Evolutionary conservation across 2,888 invertebrate genomes (phyloP).

Genomic region (Xestobium rufovillosum): DNA sequence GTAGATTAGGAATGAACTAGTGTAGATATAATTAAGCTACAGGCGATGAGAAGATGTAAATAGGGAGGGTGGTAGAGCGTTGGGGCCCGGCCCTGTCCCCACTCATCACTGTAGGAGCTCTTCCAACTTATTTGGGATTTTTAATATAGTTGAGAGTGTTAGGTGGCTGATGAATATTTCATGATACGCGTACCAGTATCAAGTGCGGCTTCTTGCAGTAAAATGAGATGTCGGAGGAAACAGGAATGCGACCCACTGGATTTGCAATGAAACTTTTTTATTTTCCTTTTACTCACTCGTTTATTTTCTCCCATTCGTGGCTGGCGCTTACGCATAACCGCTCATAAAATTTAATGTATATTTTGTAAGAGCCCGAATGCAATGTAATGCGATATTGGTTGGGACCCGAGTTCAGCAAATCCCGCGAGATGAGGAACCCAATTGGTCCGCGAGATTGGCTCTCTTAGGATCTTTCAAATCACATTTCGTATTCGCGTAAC

Average conservation of each 20-base stretch:
- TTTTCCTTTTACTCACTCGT: conserved; percentile 38
- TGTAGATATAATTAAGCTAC: no score
- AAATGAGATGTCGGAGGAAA: conserved; percentile 34
- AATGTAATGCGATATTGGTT: conserved; percentile 41
- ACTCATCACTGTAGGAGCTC: conserved; percentile 15
- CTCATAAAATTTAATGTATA: conserved; percentile 42
- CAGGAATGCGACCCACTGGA: conserved; percentile 35
- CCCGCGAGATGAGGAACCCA: conserved; percentile 37
- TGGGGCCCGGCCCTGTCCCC: conserved; percentile 31
- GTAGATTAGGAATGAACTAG: no score
- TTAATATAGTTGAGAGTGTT: conserved; percentile 45
- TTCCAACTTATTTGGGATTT: conserved; percentile 43
- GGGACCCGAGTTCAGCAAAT: conserved; percentile 29
- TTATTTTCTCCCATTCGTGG: conserved; percentile 36
- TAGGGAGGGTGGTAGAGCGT: conserved; percentile 30
- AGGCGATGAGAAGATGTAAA: conserved; percentile 21
- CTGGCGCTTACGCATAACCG: conserved; percentile 40
- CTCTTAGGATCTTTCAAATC: conserved; percentile 38
- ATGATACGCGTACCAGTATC: conserved; percentile 43
- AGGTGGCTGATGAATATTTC: conserved; percentile 45
- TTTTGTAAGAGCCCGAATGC: conserved; percentile 38
- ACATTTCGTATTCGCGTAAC: conserved; percentile 34
- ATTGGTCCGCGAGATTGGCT: conserved; percentile 38
- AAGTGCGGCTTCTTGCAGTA: conserved; percentile 32
- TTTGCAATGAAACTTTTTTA: conserved; percentile 39